Evolutionary conservation across 2,113 vertebrate genomes (phyloP).

Genomic region (Barnardius zonarius): DNA sequence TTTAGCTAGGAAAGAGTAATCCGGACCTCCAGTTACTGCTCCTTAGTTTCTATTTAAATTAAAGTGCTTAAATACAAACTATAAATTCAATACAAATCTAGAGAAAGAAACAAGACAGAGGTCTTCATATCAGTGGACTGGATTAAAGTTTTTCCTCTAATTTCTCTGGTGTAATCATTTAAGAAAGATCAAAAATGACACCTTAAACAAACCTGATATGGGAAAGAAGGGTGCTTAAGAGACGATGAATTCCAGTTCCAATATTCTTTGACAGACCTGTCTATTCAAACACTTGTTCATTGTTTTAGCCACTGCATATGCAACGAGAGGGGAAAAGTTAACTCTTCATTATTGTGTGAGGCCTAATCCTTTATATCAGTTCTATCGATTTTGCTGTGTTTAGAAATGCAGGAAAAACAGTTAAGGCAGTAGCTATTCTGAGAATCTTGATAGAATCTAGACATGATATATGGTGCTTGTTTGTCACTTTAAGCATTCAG

Average conservation of each 20-base stretch:
- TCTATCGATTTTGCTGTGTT: background rate
- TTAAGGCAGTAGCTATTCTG: background rate
- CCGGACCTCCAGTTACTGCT: background rate
- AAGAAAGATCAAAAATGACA: background rate
- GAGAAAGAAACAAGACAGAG: background rate
- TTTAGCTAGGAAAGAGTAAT: background rate
- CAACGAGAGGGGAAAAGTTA: background rate
- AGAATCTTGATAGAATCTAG: background rate
- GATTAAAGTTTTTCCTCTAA: background rate
- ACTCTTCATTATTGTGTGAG: fast-evolving
- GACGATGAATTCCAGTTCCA: background rate
- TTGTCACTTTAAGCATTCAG: background rate
- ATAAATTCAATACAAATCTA: background rate
- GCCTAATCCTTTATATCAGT: background rate
- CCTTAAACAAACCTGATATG: background rate
- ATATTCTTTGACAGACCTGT: background rate
- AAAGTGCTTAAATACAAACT: background rate
- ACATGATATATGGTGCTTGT: background rate
- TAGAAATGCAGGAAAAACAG: background rate
- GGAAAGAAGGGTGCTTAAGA: background rate
- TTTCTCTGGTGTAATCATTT: background rate
- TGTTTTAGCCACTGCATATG: background rate
- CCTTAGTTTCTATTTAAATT: background rate
- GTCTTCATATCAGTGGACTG: background rate
- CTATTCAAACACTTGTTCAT: background rate